Base-by-base conservation (phyloP, 2,888 invertebrate species). In the Siphonodentalium dalli region DNA sequence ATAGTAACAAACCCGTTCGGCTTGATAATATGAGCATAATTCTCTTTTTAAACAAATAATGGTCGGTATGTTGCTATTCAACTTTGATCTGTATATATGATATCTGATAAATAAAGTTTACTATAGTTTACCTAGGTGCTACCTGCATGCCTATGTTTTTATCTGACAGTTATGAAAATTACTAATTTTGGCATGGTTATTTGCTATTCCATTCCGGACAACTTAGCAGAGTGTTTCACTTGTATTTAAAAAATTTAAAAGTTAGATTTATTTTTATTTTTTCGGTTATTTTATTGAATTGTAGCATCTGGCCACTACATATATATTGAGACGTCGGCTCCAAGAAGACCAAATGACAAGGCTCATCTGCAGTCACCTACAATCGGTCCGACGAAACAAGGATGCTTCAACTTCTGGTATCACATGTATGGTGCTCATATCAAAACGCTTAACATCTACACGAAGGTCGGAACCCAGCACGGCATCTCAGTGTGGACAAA, bases 241-340 rank as follows among this genome's bases (percentile, higher is more conserved):
- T 3, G 18, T 1, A 41, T 8, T n/a, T n/a, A 15, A 15, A 5
- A 5, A 4, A 28, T 28, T 41, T n/a, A n/a, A 5, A 23, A 40
- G 27, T 23, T 8, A 13, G 18, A 15, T 37, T 37, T 15, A 8
- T 13, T 37, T 8, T 37, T 8, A 18, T 41, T 41, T 27, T 24
- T 33, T n/a, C 13, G 2, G 11, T 21, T 33, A 34, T 27, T 26
- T 44, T 11, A 6, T 34, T 26, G 18, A 18, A 20, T 44, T 57
- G 0, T 56, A 73, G 75, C 53, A 18, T 23, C 39, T 27, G 87
- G 87, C n/a, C 64, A 71, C 47, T 78, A 76, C 58, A 56, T 66
- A 26, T 75, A 58, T 54, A 75, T 75, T 38, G 74, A 75, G 44
- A 62, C 69, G 0, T 71, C 75, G n/a, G 45, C 45, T 13, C 70